These are phyloP conservation scores for Olivierus martensii DNA, from an alignment of 1,140 invertebrate species.

Conservation along the genomic window DNA sequence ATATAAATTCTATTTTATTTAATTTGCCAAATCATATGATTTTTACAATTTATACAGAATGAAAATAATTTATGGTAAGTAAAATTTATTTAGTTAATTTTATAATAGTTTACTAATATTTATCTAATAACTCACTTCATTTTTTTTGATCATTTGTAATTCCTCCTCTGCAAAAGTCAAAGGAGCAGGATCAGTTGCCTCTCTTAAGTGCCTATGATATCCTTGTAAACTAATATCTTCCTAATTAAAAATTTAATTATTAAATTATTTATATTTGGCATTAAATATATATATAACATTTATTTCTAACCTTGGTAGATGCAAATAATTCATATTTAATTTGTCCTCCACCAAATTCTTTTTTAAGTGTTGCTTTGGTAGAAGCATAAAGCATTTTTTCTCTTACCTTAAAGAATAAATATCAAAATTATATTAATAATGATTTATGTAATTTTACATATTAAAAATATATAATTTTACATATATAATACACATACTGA, in stretches of 20 bases:
- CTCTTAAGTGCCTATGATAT: conserved; percentile 60
- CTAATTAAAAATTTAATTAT: not conserved
- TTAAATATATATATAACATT: not conserved
- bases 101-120: no score
- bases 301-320: conserved; percentile 44
- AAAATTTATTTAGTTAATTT: no score
- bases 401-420: conserved; percentile 37
- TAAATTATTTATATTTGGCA: not conserved
- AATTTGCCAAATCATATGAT: no score
- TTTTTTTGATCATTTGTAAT: conserved; percentile 29
- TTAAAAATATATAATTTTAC: conserved; percentile 20
- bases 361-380: conserved; percentile 93
- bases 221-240: conserved; percentile 42
- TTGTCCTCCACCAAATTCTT: conserved; percentile 72
- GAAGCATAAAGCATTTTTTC: conserved; percentile 99
- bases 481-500: no score
- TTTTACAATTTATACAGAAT: no score
- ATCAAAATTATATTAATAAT: not conserved
- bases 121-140: conserved; percentile 8
- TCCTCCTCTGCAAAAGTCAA: conserved; percentile 81
- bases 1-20: no score
- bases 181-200: conserved; percentile 66
- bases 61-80: no score
- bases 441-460: no score
- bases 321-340: conserved; percentile 84